Percentiles rank a stretch among this genome's conserved stretches.
Evolutionary conservation across 2,797 vertebrate species (phyloP).

Genomic region (Gorsachius magnificus): DNA sequence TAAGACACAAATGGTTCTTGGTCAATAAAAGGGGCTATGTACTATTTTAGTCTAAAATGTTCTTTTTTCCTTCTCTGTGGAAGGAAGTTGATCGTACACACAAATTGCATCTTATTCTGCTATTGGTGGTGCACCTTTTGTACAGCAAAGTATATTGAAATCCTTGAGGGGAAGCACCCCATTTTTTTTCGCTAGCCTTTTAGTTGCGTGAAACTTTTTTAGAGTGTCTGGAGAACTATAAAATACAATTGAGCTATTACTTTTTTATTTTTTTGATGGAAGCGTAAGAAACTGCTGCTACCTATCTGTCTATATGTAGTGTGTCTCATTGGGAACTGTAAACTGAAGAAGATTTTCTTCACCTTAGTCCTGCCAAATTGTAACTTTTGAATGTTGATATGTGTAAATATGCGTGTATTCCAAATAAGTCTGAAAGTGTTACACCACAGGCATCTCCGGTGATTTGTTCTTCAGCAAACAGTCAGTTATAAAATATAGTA

Average conservation of each 20-base stretch:
- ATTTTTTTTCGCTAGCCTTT: slow-evolving; percentile 68
- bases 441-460: slow-evolving; percentile 48
- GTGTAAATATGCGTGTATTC: slow-evolving; percentile 86
- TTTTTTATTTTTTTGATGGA: slow-evolving; percentile 67
- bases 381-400: slow-evolving; percentile 75
- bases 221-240: slow-evolving; percentile 39
- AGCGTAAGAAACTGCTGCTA: slow-evolving; percentile 83
- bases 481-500: slow-evolving; percentile 34
- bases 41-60: slow-evolving; percentile 34
- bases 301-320: slow-evolving; percentile 78
- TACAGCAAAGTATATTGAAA: slow-evolving; percentile 33
- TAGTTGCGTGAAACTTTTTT: slow-evolving; percentile 71
- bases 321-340: slow-evolving; percentile 72
- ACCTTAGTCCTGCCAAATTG: slow-evolving; percentile 77
- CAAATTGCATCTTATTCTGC: slow-evolving; percentile 11
- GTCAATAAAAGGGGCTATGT: slow-evolving; percentile 22
- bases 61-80: slow-evolving; percentile 17
- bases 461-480: slow-evolving; percentile 9
- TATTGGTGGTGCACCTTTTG: slow-evolving; percentile 54
- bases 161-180: slow-evolving; percentile 6
- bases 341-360: slow-evolving; percentile 75
- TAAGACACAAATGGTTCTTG: slow-evolving; percentile 19
- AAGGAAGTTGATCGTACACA: not conserved
- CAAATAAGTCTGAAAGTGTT: slow-evolving; percentile 87
- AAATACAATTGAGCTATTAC: slow-evolving; percentile 53